A percentile compares a stretch with the other conserved stretches of the same genome.
Conservation (phyloP, 1,140 invertebrate species). For the Lordiphosa mommai region DNA sequence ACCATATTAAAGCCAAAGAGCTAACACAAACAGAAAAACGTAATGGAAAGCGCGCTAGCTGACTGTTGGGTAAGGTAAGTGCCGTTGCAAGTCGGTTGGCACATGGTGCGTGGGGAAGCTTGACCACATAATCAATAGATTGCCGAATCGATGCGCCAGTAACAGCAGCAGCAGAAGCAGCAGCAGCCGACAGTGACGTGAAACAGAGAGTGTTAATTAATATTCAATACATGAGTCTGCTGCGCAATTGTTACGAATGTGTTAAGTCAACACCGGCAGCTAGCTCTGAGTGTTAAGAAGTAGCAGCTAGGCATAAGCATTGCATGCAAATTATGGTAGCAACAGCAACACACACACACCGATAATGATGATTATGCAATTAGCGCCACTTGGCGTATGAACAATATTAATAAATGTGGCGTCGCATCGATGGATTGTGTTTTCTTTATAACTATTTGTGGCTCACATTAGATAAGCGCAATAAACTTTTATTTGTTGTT, state of each 20-base stretch:
- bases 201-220: slow-evolving; percentile 48
- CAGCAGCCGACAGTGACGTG: background rate
- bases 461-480: slow-evolving; percentile 29
- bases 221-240: slow-evolving; percentile 60
- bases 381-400: slow-evolving; percentile 42
- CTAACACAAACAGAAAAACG: slow-evolving; percentile 9
- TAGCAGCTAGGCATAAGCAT: slow-evolving; percentile 12
- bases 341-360: no score
- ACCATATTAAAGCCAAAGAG: slow-evolving; percentile 15
- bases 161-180: slow-evolving; percentile 3
- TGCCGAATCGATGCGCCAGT: slow-evolving; percentile 19
- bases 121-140: slow-evolving; percentile 54
- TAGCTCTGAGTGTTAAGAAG: slow-evolving; percentile 10
- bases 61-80: slow-evolving; percentile 75
- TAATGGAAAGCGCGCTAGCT: slow-evolving; percentile 19
- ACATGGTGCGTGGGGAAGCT: slow-evolving; percentile 28
- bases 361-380: slow-evolving; percentile 59
- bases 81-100: slow-evolving; percentile 38
- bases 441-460: no score
- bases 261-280: slow-evolving; percentile 55
- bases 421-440: no score
- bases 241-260: slow-evolving; percentile 75
- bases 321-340: slow-evolving; percentile 63
- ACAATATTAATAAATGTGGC: slow-evolving; percentile 33
- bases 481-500: slow-evolving; percentile 15